Base-by-base conservation (phyloP, 2,113 vertebrate genomes). In the Speoplatyrhinus poulsoni region DNA sequence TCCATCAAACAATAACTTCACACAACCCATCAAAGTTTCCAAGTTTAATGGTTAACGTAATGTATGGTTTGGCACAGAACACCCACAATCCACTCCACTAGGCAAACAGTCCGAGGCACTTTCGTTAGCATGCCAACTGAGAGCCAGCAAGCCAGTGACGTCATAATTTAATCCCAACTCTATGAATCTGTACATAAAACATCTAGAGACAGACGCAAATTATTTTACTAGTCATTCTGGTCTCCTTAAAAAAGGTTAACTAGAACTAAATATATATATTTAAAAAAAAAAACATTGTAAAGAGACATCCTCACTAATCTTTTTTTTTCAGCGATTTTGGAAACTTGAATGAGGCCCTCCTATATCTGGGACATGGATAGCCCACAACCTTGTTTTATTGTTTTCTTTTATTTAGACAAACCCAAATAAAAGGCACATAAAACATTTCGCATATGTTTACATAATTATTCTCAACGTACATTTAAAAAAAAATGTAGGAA, bases 351-450 rank as follows among this genome's bases (percentile, higher is more conserved):
- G 26, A 68, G 57, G 36, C 72, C 58, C 49, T 81, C 58, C 55
- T 53, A 17, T 33, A 57, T 59, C 60, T 57, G n/a, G 56, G 36
- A 78, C 66, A 87, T 57, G 60, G 79, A 86, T 69, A 73, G 73
- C 55, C 69, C 72, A 76, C 75, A 77, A 70, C 75, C 65, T 84
- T 85, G 85, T 87, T 91, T 86, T 80, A 91, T 77, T 73, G 91
- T 94, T 95, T 94, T 95, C 96, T 95, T 98, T 97, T 98, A 98
- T 98, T 98, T 94, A 97, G 96, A 97, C 95, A 95, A 86, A 96
- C 93, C 95, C 96, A 98, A 98, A 96, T 96, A 96, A 97, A 97
- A 96, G 95, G 94, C 95, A 96, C 95, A 96, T 90, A 89, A 92
- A 96, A 98, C 96, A 97, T 94, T 93, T 94, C 93, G 93, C 94